A percentile compares a stretch with the other conserved stretches of the same genome.
phyloP scores from a whole-genome alignment of 2,888 invertebrate genomes.

The Leucophora obtusa region DNA sequence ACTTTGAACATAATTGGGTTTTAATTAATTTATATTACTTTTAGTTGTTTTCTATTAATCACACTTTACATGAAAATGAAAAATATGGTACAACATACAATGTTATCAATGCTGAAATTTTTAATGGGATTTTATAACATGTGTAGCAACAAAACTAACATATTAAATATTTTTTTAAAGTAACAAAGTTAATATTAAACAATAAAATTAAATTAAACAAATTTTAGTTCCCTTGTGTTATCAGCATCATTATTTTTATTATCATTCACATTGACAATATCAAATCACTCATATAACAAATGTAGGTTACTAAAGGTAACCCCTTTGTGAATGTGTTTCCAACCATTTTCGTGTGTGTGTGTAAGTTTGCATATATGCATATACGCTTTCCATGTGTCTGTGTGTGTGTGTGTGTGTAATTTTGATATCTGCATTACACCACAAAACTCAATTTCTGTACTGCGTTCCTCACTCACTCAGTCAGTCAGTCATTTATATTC shows the following conservation, averaged over 20 bases:
- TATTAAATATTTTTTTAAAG: too few species aligned
- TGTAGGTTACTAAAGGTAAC: conserved; percentile 51
- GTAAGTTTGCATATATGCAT: not conserved
- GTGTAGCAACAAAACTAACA: too few species aligned
- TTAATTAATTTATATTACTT: too few species aligned
- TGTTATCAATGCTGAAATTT: too few species aligned
- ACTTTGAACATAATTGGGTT: too few species aligned
- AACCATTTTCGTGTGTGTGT: not conserved
- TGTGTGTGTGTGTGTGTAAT: conserved; percentile 19
- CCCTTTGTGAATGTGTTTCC: conserved; percentile 21
- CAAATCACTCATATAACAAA: conserved; percentile 46
- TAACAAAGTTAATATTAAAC: too few species aligned
- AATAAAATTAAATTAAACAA: too few species aligned
- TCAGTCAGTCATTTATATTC: not conserved
- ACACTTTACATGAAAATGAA: too few species aligned
- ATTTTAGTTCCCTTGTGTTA: not conserved
- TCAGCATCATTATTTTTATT: conserved; percentile 1
- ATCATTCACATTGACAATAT: conserved; percentile 33
- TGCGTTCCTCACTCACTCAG: conserved; percentile 19
- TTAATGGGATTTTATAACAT: too few species aligned
- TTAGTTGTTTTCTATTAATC: too few species aligned
- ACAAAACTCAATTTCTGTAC: conserved; percentile 56
- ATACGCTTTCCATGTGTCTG: not conserved
- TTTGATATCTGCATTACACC: conserved; percentile 60
- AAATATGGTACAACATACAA: too few species aligned